Evolutionary conservation across 2,888 invertebrate genomes (phyloP).

Genomic region (Ochropacha duplaris): DNA sequence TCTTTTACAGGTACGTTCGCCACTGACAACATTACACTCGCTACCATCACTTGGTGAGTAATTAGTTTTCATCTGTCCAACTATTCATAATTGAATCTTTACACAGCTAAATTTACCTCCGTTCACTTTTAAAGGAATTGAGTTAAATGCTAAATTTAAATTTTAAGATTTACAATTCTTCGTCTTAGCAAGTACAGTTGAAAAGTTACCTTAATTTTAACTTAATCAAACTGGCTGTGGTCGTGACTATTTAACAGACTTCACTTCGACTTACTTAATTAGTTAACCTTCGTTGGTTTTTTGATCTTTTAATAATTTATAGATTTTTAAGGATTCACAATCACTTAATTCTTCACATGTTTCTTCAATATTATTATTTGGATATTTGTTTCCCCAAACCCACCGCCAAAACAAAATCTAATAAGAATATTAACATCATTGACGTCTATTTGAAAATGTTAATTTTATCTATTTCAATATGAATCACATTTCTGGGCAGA

Average conservation of each 20-base stretch:
- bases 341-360: no score
- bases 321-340: neutral
- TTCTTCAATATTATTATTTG: no score
- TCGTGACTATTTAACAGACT: conserved; percentile 66
- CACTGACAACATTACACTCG: neutral
- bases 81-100: neutral
- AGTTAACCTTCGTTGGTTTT: conserved; percentile 57
- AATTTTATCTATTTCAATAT: neutral
- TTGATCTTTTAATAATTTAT: neutral
- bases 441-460: neutral
- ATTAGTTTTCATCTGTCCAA: neutral
- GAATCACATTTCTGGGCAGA: neutral
- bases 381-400: neutral
- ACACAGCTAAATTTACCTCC: neutral
- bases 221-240: conserved; percentile 73
- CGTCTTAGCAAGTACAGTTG: conserved; percentile 61
- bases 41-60: neutral
- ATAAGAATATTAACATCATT: neutral
- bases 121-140: neutral
- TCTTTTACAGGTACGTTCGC: conserved; percentile 6
- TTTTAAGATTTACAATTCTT: conserved; percentile 48
- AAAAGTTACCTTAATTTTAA: conserved; percentile 71
- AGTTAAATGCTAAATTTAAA: neutral
- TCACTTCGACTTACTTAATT: conserved; percentile 67
- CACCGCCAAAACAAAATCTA: neutral